Percentiles rank a stretch among this genome's conserved stretches.
Conservation (phyloP, 2,113 vertebrate species). For the Ia io region DNA sequence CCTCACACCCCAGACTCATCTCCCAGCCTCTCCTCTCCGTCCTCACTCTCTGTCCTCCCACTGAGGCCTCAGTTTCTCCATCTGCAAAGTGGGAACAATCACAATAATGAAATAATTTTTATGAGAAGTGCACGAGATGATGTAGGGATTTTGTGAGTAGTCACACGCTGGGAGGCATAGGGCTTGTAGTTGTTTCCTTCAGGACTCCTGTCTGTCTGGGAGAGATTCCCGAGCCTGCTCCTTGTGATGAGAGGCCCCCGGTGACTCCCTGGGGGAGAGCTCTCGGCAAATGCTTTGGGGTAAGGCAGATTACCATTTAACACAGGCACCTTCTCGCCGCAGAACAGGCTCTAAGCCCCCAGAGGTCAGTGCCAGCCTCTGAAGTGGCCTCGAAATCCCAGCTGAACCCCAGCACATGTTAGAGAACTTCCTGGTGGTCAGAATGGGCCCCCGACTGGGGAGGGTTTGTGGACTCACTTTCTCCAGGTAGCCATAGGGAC, state of each 20-base stretch:
- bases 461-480: background rate
- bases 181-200: background rate
- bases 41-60: background rate
- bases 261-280: background rate
- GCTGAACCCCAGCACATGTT: background rate
- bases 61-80: background rate
- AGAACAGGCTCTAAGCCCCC: background rate
- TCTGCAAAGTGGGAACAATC: background rate
- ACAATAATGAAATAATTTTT: background rate
- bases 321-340: background rate
- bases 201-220: background rate
- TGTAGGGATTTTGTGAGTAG: background rate
- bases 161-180: background rate
- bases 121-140: background rate
- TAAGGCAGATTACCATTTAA: background rate
- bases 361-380: background rate
- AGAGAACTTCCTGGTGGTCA: background rate
- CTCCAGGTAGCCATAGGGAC: accelerated
- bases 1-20: background rate
- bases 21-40: background rate
- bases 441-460: background rate
- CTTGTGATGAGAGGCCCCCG: background rate
- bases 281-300: background rate
- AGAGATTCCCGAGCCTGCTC: background rate
- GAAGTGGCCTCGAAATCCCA: background rate